These are phyloP conservation scores for Mus musculus DNA, from an alignment of 2,113 vertebrate genomes.

Conservation along the genomic window DNA sequence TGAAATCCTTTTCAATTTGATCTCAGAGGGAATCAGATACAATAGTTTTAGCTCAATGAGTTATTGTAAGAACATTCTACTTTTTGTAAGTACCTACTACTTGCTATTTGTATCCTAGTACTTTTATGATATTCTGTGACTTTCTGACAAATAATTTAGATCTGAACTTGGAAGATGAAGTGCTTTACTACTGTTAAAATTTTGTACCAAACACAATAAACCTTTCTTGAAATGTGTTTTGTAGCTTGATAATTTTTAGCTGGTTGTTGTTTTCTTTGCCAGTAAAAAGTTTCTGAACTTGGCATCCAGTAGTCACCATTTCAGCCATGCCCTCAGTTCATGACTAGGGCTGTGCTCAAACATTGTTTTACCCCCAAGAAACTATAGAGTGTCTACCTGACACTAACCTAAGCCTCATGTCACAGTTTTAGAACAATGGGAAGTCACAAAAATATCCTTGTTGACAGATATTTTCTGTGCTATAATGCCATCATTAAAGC, in stretches of 20 bases:
- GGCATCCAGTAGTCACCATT: slow-evolving; percentile 31
- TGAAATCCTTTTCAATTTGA: slow-evolving; percentile 53
- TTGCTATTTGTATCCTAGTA: slow-evolving; percentile 47
- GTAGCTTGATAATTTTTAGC: slow-evolving; percentile 52
- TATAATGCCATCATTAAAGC: slow-evolving; percentile 41
- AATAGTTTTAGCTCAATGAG: slow-evolving; percentile 59
- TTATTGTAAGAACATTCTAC: slow-evolving; percentile 46
- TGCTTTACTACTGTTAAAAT: slow-evolving; percentile 66
- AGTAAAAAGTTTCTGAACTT: slow-evolving; percentile 42
- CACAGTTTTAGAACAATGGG: slow-evolving; percentile 7
- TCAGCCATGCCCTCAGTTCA: slow-evolving; percentile 31
- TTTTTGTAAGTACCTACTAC: neutral
- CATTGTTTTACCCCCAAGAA: slow-evolving; percentile 31
- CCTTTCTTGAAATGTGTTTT: slow-evolving; percentile 48
- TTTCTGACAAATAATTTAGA: slow-evolving; percentile 37
- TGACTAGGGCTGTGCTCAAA: neutral
- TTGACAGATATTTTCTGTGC: neutral
- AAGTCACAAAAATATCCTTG: slow-evolving; percentile 46
- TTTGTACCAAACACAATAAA: slow-evolving; percentile 81
- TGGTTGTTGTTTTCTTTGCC: slow-evolving; percentile 38
- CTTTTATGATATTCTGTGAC: slow-evolving; percentile 43
- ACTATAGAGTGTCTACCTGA: neutral
- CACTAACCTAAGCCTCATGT: slow-evolving; percentile 42
- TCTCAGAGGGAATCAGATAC: slow-evolving; percentile 22
- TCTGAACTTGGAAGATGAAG: slow-evolving; percentile 47